Conservation (phyloP, 2,888 invertebrate genomes). For the Miltochrista miniata region DNA sequence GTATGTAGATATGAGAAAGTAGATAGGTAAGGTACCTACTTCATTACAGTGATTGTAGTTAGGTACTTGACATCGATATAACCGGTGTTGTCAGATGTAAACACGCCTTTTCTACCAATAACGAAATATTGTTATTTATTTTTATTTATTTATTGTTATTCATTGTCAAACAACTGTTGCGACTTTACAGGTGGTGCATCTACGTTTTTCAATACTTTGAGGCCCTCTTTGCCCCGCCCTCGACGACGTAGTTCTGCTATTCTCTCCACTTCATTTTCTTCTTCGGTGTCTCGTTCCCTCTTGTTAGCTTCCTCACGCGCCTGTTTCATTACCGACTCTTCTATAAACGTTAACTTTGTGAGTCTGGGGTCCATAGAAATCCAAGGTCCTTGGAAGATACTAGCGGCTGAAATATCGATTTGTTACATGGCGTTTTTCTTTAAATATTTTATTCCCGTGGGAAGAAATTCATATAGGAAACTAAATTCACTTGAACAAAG, state of each 20-base stretch:
- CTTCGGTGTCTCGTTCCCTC: slow-evolving; percentile 50
- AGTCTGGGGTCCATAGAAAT: slow-evolving; percentile 86
- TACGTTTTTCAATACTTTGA: slow-evolving; percentile 65
- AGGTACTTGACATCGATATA: too few relatives aligned
- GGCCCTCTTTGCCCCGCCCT: slow-evolving; percentile 74
- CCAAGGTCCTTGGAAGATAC: slow-evolving; percentile 81
- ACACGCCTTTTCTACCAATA: too few relatives aligned
- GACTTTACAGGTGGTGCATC: slow-evolving; percentile 56
- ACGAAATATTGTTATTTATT: slow-evolving; percentile 6
- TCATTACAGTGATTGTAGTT: too few relatives aligned
- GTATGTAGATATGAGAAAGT: too few relatives aligned
- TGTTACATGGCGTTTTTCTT: too few relatives aligned
- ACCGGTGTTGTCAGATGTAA: too few relatives aligned
- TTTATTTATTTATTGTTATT: slow-evolving; percentile 40
- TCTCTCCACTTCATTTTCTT: slow-evolving; percentile 67
- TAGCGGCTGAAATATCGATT: slow-evolving; percentile 83
- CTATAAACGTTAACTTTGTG: slow-evolving; percentile 79
- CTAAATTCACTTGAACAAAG: too few relatives aligned
- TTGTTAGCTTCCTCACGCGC: slow-evolving; percentile 78
- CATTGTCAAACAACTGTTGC: slow-evolving; percentile 58
- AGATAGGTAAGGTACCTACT: too few relatives aligned
- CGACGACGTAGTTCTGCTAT: slow-evolving; percentile 73
- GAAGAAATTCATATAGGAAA: too few relatives aligned
- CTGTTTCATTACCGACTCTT: slow-evolving; percentile 83
- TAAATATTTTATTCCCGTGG: too few relatives aligned